These are phyloP conservation scores for Nymphalis polychloros DNA, from an alignment of 2,888 invertebrate species.

Conservation along the genomic window DNA sequence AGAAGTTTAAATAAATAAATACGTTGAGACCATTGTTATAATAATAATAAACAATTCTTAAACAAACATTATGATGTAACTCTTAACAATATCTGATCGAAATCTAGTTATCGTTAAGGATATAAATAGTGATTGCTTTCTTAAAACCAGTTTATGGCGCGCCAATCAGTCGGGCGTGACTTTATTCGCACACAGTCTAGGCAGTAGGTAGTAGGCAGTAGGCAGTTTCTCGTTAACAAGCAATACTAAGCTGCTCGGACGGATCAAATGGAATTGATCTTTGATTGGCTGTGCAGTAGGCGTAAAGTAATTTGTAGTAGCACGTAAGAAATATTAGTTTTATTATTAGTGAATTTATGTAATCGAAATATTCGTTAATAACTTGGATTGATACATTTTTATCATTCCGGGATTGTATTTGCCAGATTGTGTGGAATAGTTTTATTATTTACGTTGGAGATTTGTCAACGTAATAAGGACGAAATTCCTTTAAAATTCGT, in stretches of 20 bases:
- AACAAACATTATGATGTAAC: slow-evolving; percentile 1
- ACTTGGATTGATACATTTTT: neutral
- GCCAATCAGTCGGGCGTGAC: slow-evolving; percentile 47
- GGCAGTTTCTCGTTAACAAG: slow-evolving; percentile 38
- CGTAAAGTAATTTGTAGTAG: slow-evolving; percentile 38
- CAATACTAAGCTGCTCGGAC: slow-evolving; percentile 35
- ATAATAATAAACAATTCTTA: neutral
- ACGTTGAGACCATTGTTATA: neutral
- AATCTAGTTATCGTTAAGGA: slow-evolving; percentile 39
- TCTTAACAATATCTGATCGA: slow-evolving; percentile 25
- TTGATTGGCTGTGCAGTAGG: slow-evolving; percentile 40
- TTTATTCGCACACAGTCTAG: slow-evolving; percentile 37
- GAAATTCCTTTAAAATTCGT: too few relatives aligned
- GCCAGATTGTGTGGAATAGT: neutral
- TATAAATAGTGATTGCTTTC: slow-evolving; percentile 66
- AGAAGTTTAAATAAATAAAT: too few relatives aligned
- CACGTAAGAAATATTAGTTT: slow-evolving; percentile 31
- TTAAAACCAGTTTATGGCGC: slow-evolving; percentile 56
- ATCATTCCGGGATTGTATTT: neutral
- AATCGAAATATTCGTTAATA: neutral
- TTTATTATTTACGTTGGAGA: too few relatives aligned
- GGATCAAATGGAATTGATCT: slow-evolving; percentile 41
- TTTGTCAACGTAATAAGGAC: too few relatives aligned
- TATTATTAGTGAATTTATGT: slow-evolving; percentile 1
- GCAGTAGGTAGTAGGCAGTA: slow-evolving; percentile 33